Evolutionary conservation across 2,888 invertebrate genomes (phyloP).

Genomic region (Lathronympha strigana): DNA sequence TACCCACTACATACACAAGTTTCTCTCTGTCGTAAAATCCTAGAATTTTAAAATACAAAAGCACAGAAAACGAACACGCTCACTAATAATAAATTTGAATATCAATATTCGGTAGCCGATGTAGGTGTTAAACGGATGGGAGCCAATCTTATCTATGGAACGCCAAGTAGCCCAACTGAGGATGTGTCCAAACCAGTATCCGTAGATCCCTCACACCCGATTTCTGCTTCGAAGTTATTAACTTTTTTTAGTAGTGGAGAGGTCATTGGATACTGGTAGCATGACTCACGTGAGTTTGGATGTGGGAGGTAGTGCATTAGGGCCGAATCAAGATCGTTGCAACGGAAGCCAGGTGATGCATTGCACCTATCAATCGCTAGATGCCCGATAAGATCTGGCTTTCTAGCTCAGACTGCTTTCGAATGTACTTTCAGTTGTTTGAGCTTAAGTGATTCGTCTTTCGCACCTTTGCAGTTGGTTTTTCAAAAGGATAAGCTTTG

Average conservation of each 20-base stretch:
- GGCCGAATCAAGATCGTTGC: slow-evolving; percentile 78
- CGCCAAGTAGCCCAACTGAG: slow-evolving; percentile 62
- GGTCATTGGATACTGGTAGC: slow-evolving; percentile 61
- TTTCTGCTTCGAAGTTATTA: slow-evolving; percentile 44
- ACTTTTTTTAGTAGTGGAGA: slow-evolving; percentile 49
- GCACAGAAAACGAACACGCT: slow-evolving; percentile 21
- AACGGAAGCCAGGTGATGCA: slow-evolving; percentile 82
- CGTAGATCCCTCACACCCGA: slow-evolving; percentile 51
- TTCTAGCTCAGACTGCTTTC: slow-evolving; percentile 70
- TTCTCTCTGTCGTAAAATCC: slow-evolving; percentile 3
- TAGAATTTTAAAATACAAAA: slow-evolving; percentile 4
- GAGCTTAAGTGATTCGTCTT: slow-evolving; percentile 60
- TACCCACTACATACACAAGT: too few species aligned
- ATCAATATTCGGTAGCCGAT: slow-evolving; percentile 65
- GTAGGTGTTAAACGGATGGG: slow-evolving; percentile 73
- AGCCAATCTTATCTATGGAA: slow-evolving; percentile 65
- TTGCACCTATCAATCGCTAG: slow-evolving; percentile 73
- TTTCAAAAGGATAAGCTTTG: slow-evolving; percentile 41
- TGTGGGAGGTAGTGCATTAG: slow-evolving; percentile 76
- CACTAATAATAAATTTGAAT: slow-evolving; percentile 51
- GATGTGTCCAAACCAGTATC: slow-evolving; percentile 56
- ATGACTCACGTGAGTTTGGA: slow-evolving; percentile 64
- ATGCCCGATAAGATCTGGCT: slow-evolving; percentile 75
- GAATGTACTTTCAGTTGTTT: slow-evolving; percentile 61
- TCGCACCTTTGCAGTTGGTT: slow-evolving; percentile 49